A percentile compares a stretch with the other conserved stretches of the same genome.
phyloP scores from a whole-genome alignment of 2,797 vertebrate species.

The Sparidentex hasta region DNA sequence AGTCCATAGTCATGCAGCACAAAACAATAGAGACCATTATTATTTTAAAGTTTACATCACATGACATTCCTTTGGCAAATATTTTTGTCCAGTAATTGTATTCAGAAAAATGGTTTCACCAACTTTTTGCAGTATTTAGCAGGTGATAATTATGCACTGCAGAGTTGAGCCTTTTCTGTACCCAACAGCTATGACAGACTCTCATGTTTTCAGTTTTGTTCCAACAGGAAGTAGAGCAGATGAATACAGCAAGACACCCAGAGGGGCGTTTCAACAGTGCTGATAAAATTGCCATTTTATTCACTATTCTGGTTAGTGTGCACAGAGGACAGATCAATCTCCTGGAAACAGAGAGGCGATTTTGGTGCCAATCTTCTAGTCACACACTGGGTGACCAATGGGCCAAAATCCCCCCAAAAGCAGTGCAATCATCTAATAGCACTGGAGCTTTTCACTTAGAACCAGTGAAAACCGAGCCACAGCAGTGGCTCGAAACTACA shows the following conservation, averaged over 20 bases:
- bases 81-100: background rate
- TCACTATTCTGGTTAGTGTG: conserved; percentile 51
- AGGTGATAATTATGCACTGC: conserved; percentile 2
- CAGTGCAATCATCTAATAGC: conserved; percentile 56
- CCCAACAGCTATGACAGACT: background rate
- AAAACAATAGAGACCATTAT: background rate
- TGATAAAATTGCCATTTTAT: conserved; percentile 56
- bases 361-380: conserved; percentile 59
- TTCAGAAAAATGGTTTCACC: background rate
- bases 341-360: conserved; percentile 51
- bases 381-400: conserved; percentile 53
- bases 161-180: conserved; percentile 2
- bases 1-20: background rate
- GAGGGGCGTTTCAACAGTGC: conserved; percentile 39
- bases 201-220: conserved; percentile 31
- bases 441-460: conserved; percentile 47
- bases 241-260: conserved; percentile 37
- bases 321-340: conserved; percentile 59
- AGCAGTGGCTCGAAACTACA: conserved; percentile 34
- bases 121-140: background rate
- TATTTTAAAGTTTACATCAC: background rate
- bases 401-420: conserved; percentile 51
- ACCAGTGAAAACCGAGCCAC: conserved; percentile 36
- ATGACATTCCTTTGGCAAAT: background rate
- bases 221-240: conserved; percentile 12